phyloP scores from a whole-genome alignment of 2,888 invertebrate genomes.

The Drosophila pegasa region DNA sequence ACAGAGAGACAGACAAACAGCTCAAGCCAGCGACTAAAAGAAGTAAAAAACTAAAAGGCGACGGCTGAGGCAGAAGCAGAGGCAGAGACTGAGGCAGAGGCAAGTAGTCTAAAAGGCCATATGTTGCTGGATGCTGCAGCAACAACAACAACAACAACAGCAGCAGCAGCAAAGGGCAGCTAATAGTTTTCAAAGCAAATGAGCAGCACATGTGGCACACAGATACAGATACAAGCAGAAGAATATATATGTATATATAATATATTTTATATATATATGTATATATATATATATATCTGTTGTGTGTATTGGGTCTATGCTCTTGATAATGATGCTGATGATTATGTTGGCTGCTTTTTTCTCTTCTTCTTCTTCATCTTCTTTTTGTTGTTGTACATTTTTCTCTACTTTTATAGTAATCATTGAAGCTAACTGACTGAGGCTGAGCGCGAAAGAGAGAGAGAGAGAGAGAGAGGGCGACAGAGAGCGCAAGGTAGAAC shows the following conservation, averaged over 20 bases:
- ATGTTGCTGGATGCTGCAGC: slow-evolving; percentile 62
- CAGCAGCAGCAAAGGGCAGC: slow-evolving; percentile 60
- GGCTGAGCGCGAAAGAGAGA: background rate
- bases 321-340: slow-evolving; percentile 60
- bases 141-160: slow-evolving; percentile 8
- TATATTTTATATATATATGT: slow-evolving; percentile 8
- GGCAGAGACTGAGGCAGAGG: slow-evolving; percentile 42
- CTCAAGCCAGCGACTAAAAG: slow-evolving; percentile 46
- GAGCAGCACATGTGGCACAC: slow-evolving; percentile 77
- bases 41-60: slow-evolving; percentile 40
- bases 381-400: slow-evolving; percentile 23
- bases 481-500: slow-evolving; percentile 4
- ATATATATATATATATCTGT: slow-evolving; percentile 1
- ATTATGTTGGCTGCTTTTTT: slow-evolving; percentile 65
- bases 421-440: slow-evolving; percentile 67
- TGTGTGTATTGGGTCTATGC: slow-evolving; percentile 28
- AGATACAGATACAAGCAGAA: slow-evolving; percentile 17
- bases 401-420: slow-evolving; percentile 67
- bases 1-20: slow-evolving; percentile 16
- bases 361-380: no score
- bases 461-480: background rate
- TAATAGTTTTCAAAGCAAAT: slow-evolving; percentile 79
- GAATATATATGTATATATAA: slow-evolving; percentile 8
- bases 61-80: slow-evolving; percentile 46
- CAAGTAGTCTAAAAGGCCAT: slow-evolving; percentile 64